Percentiles rank a stretch among this genome's conserved stretches.
These are phyloP conservation scores for Nasua narica DNA, from an alignment of 2,797 vertebrate genomes.

Conservation along the genomic window DNA sequence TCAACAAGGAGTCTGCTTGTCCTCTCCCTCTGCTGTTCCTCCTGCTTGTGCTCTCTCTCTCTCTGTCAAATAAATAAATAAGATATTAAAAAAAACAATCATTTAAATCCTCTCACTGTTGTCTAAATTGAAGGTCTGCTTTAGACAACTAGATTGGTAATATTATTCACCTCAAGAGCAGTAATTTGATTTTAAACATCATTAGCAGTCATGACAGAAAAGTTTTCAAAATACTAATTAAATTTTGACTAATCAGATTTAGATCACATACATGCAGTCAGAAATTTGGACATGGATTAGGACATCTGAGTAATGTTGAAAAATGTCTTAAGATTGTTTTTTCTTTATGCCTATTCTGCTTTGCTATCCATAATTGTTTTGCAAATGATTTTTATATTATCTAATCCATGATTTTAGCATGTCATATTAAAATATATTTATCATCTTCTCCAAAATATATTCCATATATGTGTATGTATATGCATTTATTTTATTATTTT, in stretches of 20 bases:
- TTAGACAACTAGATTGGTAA: not conserved
- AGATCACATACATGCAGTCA: not conserved
- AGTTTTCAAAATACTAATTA: not conserved
- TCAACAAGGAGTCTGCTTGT: no score
- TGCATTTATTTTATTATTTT: not conserved
- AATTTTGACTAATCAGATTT: not conserved
- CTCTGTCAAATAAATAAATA: no score
- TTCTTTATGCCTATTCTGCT: not conserved
- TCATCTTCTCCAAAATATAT: not conserved
- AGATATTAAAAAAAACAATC: no score
- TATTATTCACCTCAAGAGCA: not conserved
- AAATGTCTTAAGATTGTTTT: not conserved
- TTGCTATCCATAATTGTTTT: not conserved
- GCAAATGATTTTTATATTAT: not conserved
- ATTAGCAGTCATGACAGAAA: not conserved
- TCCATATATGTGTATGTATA: not conserved
- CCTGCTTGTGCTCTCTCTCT: no score
- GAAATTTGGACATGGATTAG: not conserved
- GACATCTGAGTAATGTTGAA: not conserved
- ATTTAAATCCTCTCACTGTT: not conserved
- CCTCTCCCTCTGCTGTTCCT: no score
- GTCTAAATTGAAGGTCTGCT: not conserved
- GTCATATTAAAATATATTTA: not conserved
- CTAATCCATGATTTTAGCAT: not conserved
- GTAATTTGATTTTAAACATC: not conserved